Conservation (phyloP, 2,113 vertebrate species). For the Barnardius zonarius region DNA sequence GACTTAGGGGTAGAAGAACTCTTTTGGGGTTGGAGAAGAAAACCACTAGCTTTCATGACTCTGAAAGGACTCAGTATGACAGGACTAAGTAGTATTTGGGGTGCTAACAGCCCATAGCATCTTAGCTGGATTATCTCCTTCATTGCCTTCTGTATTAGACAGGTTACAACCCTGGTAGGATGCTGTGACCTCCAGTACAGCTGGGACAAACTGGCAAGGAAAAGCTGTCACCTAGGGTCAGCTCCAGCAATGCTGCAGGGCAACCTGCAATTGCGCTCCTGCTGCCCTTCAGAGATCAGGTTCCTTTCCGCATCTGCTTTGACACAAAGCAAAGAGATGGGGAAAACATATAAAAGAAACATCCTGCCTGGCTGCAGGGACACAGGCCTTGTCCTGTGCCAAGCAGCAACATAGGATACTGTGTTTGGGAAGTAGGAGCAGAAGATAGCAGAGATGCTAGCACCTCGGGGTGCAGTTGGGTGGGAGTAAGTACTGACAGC, state of each 20-base stretch:
- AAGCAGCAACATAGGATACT: accelerated
- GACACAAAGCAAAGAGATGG: not conserved
- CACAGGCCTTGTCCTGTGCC: not conserved
- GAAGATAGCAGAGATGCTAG: not conserved
- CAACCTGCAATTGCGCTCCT: not conserved
- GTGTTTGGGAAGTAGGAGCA: not conserved
- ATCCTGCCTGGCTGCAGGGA: not conserved
- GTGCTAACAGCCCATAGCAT: not conserved
- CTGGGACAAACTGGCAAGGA: not conserved
- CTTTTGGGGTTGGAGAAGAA: not conserved
- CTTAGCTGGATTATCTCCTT: not conserved
- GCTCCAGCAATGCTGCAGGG: not conserved
- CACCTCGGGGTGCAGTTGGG: not conserved
- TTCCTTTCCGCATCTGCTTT: not conserved
- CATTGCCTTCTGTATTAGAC: not conserved
- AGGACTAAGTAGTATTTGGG: not conserved
- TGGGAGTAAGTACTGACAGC: not conserved
- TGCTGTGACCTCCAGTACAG: not conserved
- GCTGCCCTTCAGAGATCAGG: not conserved
- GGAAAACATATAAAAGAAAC: not conserved
- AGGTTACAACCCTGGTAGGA: not conserved
- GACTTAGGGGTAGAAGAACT: not conserved
- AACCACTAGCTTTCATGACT: not conserved
- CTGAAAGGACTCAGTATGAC: not conserved
- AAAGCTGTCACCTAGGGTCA: not conserved